Conservation (phyloP, 2,888 invertebrate genomes). For the Marasmarcha lunaedactyla region DNA sequence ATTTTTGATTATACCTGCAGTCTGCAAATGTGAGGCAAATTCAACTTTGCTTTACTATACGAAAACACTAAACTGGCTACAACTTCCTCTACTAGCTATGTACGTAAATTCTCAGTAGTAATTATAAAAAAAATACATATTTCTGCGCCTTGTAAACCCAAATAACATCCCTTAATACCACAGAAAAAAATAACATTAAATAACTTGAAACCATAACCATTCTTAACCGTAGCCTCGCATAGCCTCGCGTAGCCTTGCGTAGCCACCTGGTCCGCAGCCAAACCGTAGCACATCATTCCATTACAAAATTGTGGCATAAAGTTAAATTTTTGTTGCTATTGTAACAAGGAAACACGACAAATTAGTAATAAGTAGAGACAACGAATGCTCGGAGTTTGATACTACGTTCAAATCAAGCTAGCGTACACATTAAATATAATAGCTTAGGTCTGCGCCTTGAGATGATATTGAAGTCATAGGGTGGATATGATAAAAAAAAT, state of each 20-base stretch:
- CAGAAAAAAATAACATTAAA: too few species aligned
- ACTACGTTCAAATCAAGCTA: slow-evolving; percentile 67
- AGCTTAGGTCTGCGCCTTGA: slow-evolving; percentile 49
- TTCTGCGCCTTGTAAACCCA: too few species aligned
- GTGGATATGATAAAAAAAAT: slow-evolving; percentile 27
- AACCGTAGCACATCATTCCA: slow-evolving; percentile 28
- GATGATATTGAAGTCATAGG: slow-evolving; percentile 28
- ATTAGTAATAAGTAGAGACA: slow-evolving; percentile 61
- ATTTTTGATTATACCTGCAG: too few species aligned
- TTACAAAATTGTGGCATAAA: slow-evolving; percentile 34
- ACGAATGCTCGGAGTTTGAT: slow-evolving; percentile 65
- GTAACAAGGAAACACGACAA: slow-evolving; percentile 58
- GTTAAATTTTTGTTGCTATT: slow-evolving; percentile 46
- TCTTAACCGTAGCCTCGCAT: slow-evolving; percentile 17
- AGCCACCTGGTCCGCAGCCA: slow-evolving; percentile 23
- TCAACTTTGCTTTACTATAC: too few species aligned
- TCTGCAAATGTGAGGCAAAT: too few species aligned
- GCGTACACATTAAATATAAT: slow-evolving; percentile 64
- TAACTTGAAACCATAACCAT: too few species aligned
- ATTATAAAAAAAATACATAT: too few species aligned
- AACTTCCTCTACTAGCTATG: too few species aligned
- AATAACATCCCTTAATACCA: too few species aligned
- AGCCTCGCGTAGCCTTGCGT: slow-evolving; percentile 28
- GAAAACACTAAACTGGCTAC: too few species aligned
- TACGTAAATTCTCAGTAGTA: too few species aligned